Evolutionary conservation across 2,113 vertebrate genomes (phyloP).

Genomic region (Symphodus melops): DNA sequence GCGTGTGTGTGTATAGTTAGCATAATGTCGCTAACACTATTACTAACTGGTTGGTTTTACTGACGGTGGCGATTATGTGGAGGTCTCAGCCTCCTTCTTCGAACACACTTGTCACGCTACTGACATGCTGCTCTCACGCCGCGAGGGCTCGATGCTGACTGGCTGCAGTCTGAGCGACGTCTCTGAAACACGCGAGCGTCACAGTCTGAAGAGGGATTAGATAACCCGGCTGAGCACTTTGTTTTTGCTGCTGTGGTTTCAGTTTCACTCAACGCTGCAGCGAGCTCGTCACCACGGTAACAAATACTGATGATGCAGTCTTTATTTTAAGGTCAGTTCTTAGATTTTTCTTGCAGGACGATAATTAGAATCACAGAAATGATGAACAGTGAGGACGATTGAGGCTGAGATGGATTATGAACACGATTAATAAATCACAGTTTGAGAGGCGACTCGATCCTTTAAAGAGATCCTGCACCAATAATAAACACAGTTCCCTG

Average conservation of each 20-base stretch:
- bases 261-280: not conserved
- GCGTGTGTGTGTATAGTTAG: constrained; percentile 62
- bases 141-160: constrained; percentile 43
- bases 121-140: constrained; percentile 74
- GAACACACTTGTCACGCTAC: constrained; percentile 76
- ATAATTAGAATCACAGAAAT: too few species aligned
- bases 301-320: too few species aligned
- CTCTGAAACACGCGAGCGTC: constrained; percentile 44
- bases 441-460: too few species aligned
- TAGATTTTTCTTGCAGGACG: too few species aligned
- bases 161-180: constrained; percentile 44
- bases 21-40: constrained; percentile 77
- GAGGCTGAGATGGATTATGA: too few species aligned
- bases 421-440: too few species aligned
- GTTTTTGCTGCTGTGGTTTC: not conserved
- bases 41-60: constrained; percentile 80
- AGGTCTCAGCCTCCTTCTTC: constrained; percentile 75
- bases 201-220: constrained; percentile 39
- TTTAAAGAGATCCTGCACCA: too few species aligned
- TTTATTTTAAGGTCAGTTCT: too few species aligned
- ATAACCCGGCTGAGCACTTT: constrained; percentile 8
- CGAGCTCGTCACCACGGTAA: too few species aligned
- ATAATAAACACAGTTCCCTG: too few species aligned
- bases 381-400: too few species aligned
- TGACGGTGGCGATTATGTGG: constrained; percentile 76